A percentile compares a stretch with the other conserved stretches of the same genome.
Evolutionary conservation across 37 sponge, comb jelly and placozoan genomes (phyloP).

Genomic region (Halichondria panicea): DNA sequence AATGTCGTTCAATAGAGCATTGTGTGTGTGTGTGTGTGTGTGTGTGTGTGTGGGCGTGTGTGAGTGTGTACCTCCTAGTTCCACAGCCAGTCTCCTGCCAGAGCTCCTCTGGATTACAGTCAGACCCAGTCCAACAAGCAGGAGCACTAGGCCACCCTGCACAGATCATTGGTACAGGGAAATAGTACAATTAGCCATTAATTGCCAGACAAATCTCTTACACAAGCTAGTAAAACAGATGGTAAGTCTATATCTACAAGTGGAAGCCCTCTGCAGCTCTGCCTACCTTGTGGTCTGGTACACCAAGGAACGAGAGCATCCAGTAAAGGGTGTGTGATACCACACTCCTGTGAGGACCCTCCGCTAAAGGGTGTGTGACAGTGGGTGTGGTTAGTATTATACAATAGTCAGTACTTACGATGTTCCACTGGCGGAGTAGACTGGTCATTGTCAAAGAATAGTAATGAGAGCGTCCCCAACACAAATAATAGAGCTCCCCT

Average conservation of each 20-base stretch:
- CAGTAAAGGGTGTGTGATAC: constrained; percentile 68
- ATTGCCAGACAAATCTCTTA: no score
- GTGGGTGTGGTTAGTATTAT: not conserved
- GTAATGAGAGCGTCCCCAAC: constrained; percentile 58
- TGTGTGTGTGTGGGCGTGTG: not conserved
- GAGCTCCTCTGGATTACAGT: constrained; percentile 48
- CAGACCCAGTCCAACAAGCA: constrained; percentile 69
- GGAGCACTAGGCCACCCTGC: constrained; percentile 79
- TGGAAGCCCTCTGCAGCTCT: not conserved
- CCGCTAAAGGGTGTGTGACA: constrained; percentile 42
- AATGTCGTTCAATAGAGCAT: not conserved
- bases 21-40: not conserved
- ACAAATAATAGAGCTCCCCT: constrained; percentile 76
- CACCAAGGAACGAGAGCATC: constrained; percentile 76
- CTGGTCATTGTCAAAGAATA: constrained; percentile 95
- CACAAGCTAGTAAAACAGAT: no score
- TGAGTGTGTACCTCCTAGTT: constrained; percentile 64
- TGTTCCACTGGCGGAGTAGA: constrained; percentile 56
- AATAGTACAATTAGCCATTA: not conserved
- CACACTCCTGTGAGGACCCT: constrained; percentile 70
- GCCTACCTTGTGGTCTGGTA: constrained; percentile 91
- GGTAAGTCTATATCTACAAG: no score
- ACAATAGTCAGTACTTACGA: constrained; percentile 44
- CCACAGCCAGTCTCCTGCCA: constrained; percentile 77
- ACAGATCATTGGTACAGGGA: not conserved